These are phyloP conservation scores for Passerina amoena DNA, from an alignment of 2,113 vertebrate genomes.

Conservation along the genomic window DNA sequence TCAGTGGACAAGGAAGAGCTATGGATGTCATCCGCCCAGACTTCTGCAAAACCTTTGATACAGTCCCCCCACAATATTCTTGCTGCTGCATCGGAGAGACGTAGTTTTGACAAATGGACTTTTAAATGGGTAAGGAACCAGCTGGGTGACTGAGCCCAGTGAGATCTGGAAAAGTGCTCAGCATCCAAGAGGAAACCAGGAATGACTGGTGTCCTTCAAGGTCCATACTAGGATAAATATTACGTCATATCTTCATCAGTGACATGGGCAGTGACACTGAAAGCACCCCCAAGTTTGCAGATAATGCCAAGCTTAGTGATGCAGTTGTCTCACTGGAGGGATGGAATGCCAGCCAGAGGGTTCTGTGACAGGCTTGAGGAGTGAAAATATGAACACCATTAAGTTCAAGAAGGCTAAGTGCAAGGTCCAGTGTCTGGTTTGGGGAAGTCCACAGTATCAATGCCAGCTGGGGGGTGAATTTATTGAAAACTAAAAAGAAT, in stretches of 20 bases:
- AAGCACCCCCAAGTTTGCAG: background rate
- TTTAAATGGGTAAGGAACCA: background rate
- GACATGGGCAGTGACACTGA: background rate
- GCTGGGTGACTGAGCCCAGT: background rate
- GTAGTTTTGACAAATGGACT: background rate
- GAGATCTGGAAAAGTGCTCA: rapidly evolving
- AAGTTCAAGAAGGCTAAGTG: background rate
- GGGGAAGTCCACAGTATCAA: background rate
- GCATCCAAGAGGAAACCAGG: background rate
- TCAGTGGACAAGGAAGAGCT: background rate
- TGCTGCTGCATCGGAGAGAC: rapidly evolving
- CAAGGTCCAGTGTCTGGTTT: background rate
- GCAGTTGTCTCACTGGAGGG: background rate
- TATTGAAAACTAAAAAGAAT: background rate
- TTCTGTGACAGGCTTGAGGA: background rate
- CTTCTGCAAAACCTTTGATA: background rate
- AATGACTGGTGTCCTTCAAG: background rate
- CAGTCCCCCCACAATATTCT: background rate
- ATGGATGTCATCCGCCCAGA: background rate
- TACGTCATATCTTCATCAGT: background rate
- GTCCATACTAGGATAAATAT: background rate
- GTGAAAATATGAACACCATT: background rate
- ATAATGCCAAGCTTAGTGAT: background rate
- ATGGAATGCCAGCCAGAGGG: background rate
- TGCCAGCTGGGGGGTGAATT: background rate